A percentile compares a stretch with the other conserved stretches of the same genome.
These are phyloP conservation scores for Drosophila fuyamai DNA, from an alignment of 1,140 invertebrate species.

Conservation along the genomic window DNA sequence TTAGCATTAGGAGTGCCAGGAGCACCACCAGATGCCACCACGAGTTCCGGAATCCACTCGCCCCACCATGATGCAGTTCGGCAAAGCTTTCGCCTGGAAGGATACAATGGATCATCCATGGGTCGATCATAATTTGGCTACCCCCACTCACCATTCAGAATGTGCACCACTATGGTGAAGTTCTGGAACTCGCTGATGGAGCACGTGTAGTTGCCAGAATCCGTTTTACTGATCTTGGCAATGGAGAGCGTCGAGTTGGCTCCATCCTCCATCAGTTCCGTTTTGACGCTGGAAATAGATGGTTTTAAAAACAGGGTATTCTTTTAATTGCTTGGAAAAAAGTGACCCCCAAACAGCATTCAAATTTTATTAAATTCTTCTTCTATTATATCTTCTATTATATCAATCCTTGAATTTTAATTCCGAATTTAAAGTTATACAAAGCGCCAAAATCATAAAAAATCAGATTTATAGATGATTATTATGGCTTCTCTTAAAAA, in stretches of 20 bases:
- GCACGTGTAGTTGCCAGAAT: conserved; percentile 93
- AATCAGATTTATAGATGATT: no score
- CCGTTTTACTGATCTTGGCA: conserved; percentile 89
- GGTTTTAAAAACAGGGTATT: no score
- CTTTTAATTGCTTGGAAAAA: background rate
- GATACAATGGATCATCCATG: background rate
- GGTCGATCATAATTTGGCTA: background rate
- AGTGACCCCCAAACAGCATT: background rate
- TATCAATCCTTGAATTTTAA: no score
- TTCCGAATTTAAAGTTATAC: no score
- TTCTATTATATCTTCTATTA: no score
- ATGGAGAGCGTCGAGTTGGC: conserved; percentile 91
- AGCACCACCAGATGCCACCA: conserved; percentile 36
- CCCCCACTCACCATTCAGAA: conserved; percentile 88
- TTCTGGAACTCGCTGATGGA: conserved; percentile 88
- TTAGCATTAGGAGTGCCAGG: conserved; percentile 45
- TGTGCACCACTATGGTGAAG: conserved; percentile 89
- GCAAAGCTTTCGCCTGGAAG: conserved; percentile 87
- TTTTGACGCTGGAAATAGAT: conserved; percentile 88
- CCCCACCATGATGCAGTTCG: conserved; percentile 86
- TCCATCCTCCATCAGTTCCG: conserved; percentile 90
- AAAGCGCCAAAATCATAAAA: no score
- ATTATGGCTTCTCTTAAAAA: no score
- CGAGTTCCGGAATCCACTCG: conserved; percentile 10
- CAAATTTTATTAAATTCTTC: no score